phyloP scores from a whole-genome alignment of 2,797 vertebrate species.

The Xiphophorus birchmanni region DNA sequence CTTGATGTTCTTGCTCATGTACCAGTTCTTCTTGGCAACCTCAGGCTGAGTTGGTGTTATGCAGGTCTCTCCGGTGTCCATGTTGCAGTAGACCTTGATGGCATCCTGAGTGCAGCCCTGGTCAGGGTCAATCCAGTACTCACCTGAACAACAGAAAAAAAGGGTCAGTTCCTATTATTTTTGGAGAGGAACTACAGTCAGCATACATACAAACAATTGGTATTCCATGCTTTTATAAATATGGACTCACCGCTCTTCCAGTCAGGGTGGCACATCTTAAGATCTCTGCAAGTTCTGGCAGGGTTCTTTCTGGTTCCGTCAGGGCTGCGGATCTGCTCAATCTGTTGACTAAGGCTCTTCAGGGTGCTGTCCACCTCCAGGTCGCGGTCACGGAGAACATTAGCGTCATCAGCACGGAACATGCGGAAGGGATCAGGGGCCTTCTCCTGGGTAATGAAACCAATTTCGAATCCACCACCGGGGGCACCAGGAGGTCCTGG shows the following conservation, averaged over 20 bases:
- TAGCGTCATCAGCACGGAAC: conserved; percentile 95
- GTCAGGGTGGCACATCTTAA: conserved; percentile 98
- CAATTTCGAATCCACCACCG: conserved; percentile 92
- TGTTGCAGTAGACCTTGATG: conserved; percentile 98
- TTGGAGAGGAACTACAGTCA: not conserved
- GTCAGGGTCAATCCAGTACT: conserved; percentile 99
- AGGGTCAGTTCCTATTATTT: not conserved
- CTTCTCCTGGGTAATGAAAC: conserved; percentile 95
- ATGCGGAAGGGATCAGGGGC: conserved; percentile 89
- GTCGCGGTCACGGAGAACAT: conserved; percentile 94
- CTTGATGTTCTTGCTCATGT: conserved; percentile 93
- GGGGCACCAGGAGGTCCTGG: conserved; percentile 93
- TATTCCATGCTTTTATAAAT: not conserved
- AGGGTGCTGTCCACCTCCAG: conserved; percentile 97
- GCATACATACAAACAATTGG: not conserved
- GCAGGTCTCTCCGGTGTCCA: conserved; percentile 96
- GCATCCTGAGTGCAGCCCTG: conserved; percentile 96
- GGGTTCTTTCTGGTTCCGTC: conserved; percentile 98
- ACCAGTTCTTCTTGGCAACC: conserved; percentile 94
- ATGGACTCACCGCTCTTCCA: conserved; percentile 93
- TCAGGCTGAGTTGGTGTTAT: conserved; percentile 84
- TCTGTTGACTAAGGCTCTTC: conserved; percentile 98
- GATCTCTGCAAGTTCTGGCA: conserved; percentile 96
- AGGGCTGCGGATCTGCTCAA: conserved; percentile 97
- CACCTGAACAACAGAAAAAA: conserved; percentile 73